Evolutionary conservation across 2,888 invertebrate species (phyloP), one percentile per base, ranked within the genome.

Genomic region (Morpho achilles): DNA sequence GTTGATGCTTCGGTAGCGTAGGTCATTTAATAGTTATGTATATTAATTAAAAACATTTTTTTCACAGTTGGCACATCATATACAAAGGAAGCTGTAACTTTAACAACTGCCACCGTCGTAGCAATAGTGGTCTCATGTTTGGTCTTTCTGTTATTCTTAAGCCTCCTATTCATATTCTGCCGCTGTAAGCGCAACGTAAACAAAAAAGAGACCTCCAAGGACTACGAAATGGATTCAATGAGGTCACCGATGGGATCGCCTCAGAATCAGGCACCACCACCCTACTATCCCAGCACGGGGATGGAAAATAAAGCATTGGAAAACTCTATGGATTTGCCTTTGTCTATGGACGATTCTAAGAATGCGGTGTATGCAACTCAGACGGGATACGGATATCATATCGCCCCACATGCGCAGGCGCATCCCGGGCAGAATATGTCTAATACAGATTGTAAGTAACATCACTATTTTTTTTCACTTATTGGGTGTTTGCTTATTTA

Each of bases 281-380:
- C 97, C 0, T 97, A 97, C 73, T 97, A 97, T 76, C 96, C 97
- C n/a, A 94, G 85, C 57, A 77, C 95, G 50, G 96, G 96, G 0
- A 94, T 96, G 92, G 97, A 97, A 85, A 97, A 97, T 82, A 97
- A 97, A 84, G 97, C 97, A 40, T 87, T 97, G 49, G 97, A 97
- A 82, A 96, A 96, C 83, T 96, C 96, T 7, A 93, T 97, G 92
- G 97, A 97, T 75, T 91, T 96, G 70, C 95, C 95, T 2, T 80
- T 96, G 58, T 94, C 95, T 7, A 92, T 96, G 86, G 97, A 97
- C 72, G 97, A 97, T 75, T 95, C 96, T 7, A 97, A 97, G 85
- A 96, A 94, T 59, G 93, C 95, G 0, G 95, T 96, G 53, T 96
- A 96, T 79, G 95, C 95, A 7, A 94, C 95, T 32, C 96, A 96